These are phyloP conservation scores for Lampris megalopsis DNA, from an alignment of 2,113 vertebrate species.

Conservation along the genomic window DNA sequence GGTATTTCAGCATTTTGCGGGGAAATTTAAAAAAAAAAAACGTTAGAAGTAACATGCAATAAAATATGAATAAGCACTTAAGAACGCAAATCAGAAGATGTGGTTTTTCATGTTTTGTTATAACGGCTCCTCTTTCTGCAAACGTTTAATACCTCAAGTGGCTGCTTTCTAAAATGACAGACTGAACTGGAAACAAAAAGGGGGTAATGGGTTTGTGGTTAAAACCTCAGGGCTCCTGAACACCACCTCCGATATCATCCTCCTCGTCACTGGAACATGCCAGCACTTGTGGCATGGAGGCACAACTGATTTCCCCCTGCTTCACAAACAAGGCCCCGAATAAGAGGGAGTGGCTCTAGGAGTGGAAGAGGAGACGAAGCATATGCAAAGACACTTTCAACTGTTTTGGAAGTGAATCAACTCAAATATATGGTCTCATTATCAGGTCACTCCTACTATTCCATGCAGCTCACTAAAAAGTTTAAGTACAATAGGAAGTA, in stretches of 20 bases:
- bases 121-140: background rate
- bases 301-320: constrained; percentile 28
- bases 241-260: constrained; percentile 66
- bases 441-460: no score
- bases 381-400: background rate
- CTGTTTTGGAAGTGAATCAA: no score
- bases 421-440: no score
- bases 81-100: background rate
- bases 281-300: constrained; percentile 68
- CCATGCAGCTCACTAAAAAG: no score
- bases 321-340: constrained; percentile 86
- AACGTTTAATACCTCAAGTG: background rate
- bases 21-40: background rate
- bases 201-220: constrained; percentile 2
- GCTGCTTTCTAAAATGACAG: background rate
- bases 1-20: background rate
- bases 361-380: background rate
- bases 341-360: constrained; percentile 88
- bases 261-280: constrained; percentile 86
- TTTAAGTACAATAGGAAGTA: background rate
- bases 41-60: background rate
- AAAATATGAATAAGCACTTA: background rate
- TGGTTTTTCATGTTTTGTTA: background rate
- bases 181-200: background rate
- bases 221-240: constrained; percentile 18